phyloP scores from a whole-genome alignment of 2,888 invertebrate species.

The Cerastis rubricosa region DNA sequence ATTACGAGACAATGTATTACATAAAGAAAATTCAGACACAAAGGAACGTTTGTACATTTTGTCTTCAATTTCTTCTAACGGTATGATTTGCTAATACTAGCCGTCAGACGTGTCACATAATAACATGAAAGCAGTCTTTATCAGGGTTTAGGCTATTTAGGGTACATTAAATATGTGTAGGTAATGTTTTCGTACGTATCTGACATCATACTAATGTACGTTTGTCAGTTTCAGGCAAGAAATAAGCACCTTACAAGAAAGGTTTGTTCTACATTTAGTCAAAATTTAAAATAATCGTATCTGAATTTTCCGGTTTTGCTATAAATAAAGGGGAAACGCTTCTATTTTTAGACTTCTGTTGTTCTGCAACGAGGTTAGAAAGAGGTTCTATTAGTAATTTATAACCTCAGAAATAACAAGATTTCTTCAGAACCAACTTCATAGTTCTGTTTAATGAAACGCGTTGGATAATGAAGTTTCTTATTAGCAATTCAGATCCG shows the following conservation, averaged over 20 bases:
- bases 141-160: conserved; percentile 51
- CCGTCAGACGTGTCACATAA: conserved; percentile 45
- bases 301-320: background rate
- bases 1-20: conserved; percentile 32
- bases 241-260: background rate
- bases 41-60: conserved; percentile 45
- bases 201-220: conserved; percentile 8
- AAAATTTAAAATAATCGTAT: conserved; percentile 10
- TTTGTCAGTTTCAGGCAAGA: conserved; percentile 6
- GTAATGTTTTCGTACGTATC: background rate
- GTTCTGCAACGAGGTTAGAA: background rate
- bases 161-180: conserved; percentile 24
- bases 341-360: conserved; percentile 10
- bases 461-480: background rate
- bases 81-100: conserved; percentile 45
- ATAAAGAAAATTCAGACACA: conserved; percentile 52
- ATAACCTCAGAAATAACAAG: conserved; percentile 17
- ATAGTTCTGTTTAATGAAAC: conserved; percentile 1
- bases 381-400: background rate
- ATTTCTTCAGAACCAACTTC: background rate
- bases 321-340: conserved; percentile 11
- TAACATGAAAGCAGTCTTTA: conserved; percentile 48
- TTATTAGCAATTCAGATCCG: conserved; percentile 15
- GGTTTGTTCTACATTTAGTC: background rate
- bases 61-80: conserved; percentile 34